Evolutionary conservation across 2,888 invertebrate species (phyloP), one percentile per base, ranked within the genome.

Genomic region (Tanaodytes sp.): DNA sequence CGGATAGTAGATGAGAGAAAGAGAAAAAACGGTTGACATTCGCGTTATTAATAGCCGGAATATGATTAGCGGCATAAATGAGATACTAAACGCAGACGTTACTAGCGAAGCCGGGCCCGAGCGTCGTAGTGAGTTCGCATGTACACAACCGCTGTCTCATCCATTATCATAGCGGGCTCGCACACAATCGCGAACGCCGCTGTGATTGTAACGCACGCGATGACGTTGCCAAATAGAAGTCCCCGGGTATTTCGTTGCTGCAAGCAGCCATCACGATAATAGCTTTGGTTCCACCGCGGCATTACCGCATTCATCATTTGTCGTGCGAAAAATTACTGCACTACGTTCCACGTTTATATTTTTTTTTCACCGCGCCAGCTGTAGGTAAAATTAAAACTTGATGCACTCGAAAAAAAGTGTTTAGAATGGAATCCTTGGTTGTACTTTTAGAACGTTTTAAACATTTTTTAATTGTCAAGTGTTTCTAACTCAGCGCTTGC

Each of bases 221-320:
- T 67, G 67, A 67, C 67, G 67, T 61, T 67, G 67, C 67, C 61
- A 55, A 67, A 67, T 67, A 67, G 61, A 55, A 67, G 55, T 67
- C 51, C 55, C 51, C 30, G 55, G 49, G 55, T 61, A 39, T 59
- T 46, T 51, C 58, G 61, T 59, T 66, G 55, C 61, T 61, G 61
- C 45, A 57, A 55, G 55, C 67, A 61, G 51, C 45, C 67, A 61
- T 55, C 55, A 57, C 45, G 55, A 61, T 67, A 67, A 55, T 61
- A 49, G 37, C 49, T 66, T 61, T 54, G 59, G 49, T 66, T 66
- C 59, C 59, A 66, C 66, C 66, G 39, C 54, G 19, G 54, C 27
- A 54, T 61, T 66, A 66, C 61, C 66, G 59, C 66, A 61, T 66
- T 49, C 61, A 61, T 57, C 57, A 61, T 19, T 55, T 54, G 54